Percentiles rank a stretch among this genome's conserved stretches.
Conservation (phyloP, 2,888 invertebrate genomes). For the Dryocosmus kuriphilus region DNA sequence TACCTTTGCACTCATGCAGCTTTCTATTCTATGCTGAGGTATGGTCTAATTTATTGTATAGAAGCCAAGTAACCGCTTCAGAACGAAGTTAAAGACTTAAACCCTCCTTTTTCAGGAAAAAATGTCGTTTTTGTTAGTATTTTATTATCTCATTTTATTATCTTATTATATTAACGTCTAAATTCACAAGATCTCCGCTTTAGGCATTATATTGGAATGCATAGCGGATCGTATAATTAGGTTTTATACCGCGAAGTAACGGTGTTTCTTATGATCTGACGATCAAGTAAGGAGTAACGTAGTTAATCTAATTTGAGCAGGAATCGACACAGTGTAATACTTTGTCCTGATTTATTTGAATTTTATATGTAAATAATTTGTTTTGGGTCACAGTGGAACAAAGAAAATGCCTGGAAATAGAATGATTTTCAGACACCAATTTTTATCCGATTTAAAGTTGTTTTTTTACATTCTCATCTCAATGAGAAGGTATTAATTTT, state of each 20-base stretch:
- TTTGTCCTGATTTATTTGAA: too few relatives aligned
- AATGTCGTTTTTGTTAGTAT: conserved; percentile 16
- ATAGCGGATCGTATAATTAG: conserved; percentile 35
- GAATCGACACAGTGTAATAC: neutral
- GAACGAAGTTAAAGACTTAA: conserved; percentile 11
- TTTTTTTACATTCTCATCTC: too few relatives aligned
- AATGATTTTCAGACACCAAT: too few relatives aligned
- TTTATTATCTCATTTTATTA: conserved; percentile 11
- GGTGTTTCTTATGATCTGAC: conserved; percentile 26
- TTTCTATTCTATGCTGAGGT: conserved; percentile 45
- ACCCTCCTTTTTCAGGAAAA: neutral
- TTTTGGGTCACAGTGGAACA: too few relatives aligned
- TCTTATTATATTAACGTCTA: conserved; percentile 28
- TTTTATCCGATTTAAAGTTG: too few relatives aligned
- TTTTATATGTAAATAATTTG: too few relatives aligned
- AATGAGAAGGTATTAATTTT: too few relatives aligned
- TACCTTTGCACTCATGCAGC: conserved; percentile 41
- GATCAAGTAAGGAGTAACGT: neutral
- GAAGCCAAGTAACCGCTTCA: neutral
- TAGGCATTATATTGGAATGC: conserved; percentile 35
- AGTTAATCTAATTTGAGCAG: conserved; percentile 21
- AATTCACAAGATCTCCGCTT: conserved; percentile 10
- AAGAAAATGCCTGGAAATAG: too few relatives aligned
- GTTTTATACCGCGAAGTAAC: conserved; percentile 36
- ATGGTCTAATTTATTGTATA: conserved; percentile 45